These are phyloP conservation scores for Amiota minor DNA, from an alignment of 2,888 invertebrate genomes.

Conservation along the genomic window DNA sequence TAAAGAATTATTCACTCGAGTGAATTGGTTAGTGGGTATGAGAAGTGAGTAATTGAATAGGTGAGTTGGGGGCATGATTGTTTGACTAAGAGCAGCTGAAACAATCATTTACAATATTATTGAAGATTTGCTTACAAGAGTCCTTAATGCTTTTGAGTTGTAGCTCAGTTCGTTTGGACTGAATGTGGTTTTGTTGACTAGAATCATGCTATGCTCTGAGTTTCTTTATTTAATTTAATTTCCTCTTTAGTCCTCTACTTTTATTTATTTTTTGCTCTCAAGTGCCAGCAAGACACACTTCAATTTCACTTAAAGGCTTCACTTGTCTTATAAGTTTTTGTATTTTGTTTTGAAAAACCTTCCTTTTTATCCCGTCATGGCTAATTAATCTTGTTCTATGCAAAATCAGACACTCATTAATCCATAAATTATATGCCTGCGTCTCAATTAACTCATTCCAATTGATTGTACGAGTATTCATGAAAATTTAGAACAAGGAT, in stretches of 20 bases:
- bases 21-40: not conserved
- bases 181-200: not conserved
- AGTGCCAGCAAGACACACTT: too few relatives aligned
- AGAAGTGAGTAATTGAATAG: too few relatives aligned
- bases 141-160: too few relatives aligned
- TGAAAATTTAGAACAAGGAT: too few relatives aligned
- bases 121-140: not conserved
- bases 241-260: not conserved
- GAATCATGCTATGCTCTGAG: not conserved
- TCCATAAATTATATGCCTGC: not conserved
- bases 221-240: too few relatives aligned
- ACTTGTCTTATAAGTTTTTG: too few relatives aligned
- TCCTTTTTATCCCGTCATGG: too few relatives aligned
- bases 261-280: too few relatives aligned
- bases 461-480: not conserved
- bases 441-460: not conserved
- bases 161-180: not conserved
- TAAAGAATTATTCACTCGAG: not conserved
- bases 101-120: constrained; percentile 10
- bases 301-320: too few relatives aligned
- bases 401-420: too few relatives aligned
- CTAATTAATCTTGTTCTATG: too few relatives aligned
- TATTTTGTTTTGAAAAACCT: too few relatives aligned
- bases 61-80: not conserved
- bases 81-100: not conserved